Base-by-base conservation (phyloP, 2,888 invertebrate species). In the Harmothoe impar region DNA sequence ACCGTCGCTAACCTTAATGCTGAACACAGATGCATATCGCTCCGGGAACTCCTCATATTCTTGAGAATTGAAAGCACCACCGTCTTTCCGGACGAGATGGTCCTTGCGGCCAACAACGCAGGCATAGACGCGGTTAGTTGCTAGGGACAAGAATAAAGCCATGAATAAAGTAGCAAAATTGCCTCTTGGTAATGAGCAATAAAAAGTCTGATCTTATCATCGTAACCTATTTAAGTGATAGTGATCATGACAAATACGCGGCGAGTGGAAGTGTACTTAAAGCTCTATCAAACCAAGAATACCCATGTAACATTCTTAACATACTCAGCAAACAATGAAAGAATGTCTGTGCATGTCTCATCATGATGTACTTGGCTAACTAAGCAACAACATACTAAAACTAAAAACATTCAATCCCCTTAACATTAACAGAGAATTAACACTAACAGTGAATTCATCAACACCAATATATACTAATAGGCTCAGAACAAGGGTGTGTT, bases 41-140 rank as follows among this genome's bases (percentile, higher is more conserved):
- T 99, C 98, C 0, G 99, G 99, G 95, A 98, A 97, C 93, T 98
- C 97, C 90, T 99, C 98, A 95, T 98, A 99, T 94, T 99, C 98
- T 89, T 97, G 97, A 0, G 97, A 96, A 96, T 99, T 98, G 95
- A 98, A 99, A 0, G 98, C 98, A 0, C 99, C 99, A 0, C 98
- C 99, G 89, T 98, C 98, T 93, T 98, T 98, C 51, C 99, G 97
- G 94, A 98, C 98, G 92, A 99, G 96, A 94, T 99, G 99, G 96
- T 99, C 98, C 12, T 98, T 97, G 88, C 99, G 97, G 43, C 99
- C 97, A 0, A 99, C 99, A 94, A 99, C 99, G 95, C 99, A 99
- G 0, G 98, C 99, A 94, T 99, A 99, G 23, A 99, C 97, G 96
- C 99, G 99, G 94, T 98, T 99, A 90, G 98, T 97, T 94, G 97